phyloP scores from a whole-genome alignment of 2,797 vertebrate species.

The Cyprinodon diabolis region DNA sequence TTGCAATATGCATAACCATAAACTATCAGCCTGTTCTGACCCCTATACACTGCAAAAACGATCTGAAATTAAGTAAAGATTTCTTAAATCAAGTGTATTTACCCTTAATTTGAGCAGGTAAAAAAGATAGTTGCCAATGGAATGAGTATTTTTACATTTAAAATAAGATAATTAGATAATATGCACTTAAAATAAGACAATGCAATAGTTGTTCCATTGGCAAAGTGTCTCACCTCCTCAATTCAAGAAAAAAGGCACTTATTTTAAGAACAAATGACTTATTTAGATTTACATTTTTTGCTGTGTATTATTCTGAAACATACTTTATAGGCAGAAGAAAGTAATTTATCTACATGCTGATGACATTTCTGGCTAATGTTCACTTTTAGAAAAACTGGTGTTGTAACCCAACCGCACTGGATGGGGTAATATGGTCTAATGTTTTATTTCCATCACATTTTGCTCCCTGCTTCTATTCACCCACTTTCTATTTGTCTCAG shows the following conservation, averaged over 20 bases:
- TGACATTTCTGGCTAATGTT: conserved; percentile 78
- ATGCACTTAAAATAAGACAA: no score
- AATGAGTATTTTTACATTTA: no score
- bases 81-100: no score
- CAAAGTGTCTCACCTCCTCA: no score
- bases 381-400: conserved; percentile 67
- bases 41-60: conserved; percentile 17
- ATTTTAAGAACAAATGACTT: no score
- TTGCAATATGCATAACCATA: background rate
- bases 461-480: conserved; percentile 13
- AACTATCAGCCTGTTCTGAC: conserved; percentile 34
- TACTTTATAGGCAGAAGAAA: conserved; percentile 53
- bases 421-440: conserved; percentile 27
- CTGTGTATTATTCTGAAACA: conserved; percentile 48
- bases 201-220: no score
- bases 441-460: conserved; percentile 49
- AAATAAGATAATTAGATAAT: no score
- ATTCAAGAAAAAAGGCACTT: no score
- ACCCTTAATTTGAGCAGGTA: no score
- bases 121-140: no score
- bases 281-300: no score
- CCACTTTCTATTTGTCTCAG: conserved; percentile 38
- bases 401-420: conserved; percentile 44
- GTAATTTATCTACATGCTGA: conserved; percentile 70
- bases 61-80: no score